These are phyloP conservation scores for Zoanthus sansibaricus DNA, from an alignment of 92 coral and sea anemone genomes.

Conservation along the genomic window DNA sequence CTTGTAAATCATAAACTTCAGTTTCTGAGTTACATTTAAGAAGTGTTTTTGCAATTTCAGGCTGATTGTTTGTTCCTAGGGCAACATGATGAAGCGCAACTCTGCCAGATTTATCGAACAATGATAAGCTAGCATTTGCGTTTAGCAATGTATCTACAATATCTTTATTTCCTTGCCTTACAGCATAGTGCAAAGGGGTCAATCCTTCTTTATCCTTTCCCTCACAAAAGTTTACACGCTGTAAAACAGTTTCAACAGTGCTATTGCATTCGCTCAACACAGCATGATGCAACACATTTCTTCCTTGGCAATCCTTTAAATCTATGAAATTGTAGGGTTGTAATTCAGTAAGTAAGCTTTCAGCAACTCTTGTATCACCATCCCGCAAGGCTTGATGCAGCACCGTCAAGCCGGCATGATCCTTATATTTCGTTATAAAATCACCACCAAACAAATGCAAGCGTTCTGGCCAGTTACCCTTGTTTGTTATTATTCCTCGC, in stretches of 20 bases:
- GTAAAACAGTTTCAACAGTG: background rate
- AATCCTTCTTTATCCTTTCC: background rate
- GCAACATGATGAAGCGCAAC: slow-evolving; percentile 18
- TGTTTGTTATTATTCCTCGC: too few species aligned
- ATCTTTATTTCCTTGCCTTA: background rate
- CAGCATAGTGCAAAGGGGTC: slow-evolving; percentile 16
- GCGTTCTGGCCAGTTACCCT: too few species aligned
- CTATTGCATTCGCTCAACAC: background rate
- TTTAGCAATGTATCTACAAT: background rate
- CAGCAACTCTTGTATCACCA: background rate
- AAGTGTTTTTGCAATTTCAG: background rate
- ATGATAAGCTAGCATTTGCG: background rate
- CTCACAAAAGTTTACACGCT: background rate
- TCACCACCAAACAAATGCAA: too few species aligned
- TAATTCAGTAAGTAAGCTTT: background rate
- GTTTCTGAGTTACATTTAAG: background rate
- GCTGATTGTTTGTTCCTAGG: slow-evolving; percentile 3
- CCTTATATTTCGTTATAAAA: background rate
- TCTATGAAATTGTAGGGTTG: background rate
- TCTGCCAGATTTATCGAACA: slow-evolving; percentile 12
- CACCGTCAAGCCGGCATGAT: background rate
- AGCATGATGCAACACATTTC: slow-evolving; percentile 16
- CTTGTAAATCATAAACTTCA: background rate
- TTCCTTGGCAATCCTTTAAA: background rate
- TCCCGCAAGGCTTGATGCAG: background rate